Evolutionary conservation across 30 jellyfish, hydroid and myxozoan genomes (phyloP).

Genomic region (Aurelia sp.): DNA sequence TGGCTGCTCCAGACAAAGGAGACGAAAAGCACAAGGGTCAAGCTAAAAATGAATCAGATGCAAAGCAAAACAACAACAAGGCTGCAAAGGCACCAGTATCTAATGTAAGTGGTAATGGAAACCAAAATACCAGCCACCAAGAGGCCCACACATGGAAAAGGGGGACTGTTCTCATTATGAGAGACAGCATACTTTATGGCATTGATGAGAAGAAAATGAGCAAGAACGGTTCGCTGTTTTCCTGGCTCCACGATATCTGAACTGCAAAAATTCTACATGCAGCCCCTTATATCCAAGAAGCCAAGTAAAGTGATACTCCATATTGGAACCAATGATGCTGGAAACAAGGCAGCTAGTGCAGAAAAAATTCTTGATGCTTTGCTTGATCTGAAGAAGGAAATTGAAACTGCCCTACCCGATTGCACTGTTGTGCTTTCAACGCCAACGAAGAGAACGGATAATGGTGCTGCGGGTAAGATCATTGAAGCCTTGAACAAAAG

Average conservation of each 20-base stretch:
- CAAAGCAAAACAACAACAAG: background rate
- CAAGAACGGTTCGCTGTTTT: too few species aligned
- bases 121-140: background rate
- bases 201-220: too few species aligned
- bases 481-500: background rate
- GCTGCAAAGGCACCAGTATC: background rate
- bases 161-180: constrained; percentile 30
- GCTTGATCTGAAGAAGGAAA: constrained; percentile 5
- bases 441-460: constrained; percentile 5
- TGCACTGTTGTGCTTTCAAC: constrained; percentile 15
- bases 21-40: too few species aligned
- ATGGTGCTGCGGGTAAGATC: background rate
- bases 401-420: background rate
- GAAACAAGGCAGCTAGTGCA: background rate
- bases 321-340: background rate
- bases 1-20: too few species aligned
- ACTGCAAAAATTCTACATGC: too few species aligned
- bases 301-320: too few species aligned
- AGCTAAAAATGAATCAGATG: too few species aligned
- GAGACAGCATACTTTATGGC: background rate
- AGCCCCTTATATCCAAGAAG: too few species aligned
- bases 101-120: constrained; percentile 1
- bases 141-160: constrained; percentile 15
- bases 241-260: too few species aligned
- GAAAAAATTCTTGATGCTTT: background rate